Percentiles rank a stretch among this genome's conserved stretches.
These are phyloP conservation scores for Oscheius onirici DNA, from an alignment of 2,888 invertebrate genomes.

Conservation along the genomic window DNA sequence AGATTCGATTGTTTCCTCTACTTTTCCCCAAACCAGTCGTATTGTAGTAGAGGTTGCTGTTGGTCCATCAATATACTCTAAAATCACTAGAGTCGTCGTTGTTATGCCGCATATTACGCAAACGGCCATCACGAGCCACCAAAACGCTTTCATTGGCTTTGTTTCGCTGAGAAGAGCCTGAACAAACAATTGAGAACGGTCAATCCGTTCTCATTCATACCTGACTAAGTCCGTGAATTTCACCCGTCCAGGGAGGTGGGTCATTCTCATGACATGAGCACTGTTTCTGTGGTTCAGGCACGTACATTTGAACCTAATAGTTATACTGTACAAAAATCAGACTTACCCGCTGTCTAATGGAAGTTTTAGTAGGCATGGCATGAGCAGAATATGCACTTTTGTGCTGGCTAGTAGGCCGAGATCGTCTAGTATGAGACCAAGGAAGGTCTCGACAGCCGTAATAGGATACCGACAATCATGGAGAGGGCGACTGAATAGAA, in stretches of 20 bases:
- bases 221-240: conserved; percentile 67
- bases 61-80: conserved; percentile 65
- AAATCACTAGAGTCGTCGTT: conserved; percentile 58
- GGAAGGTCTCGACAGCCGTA: conserved; percentile 25
- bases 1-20: conserved; percentile 12
- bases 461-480: conserved; percentile 20
- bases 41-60: conserved; percentile 69
- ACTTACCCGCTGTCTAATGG: conserved; percentile 14
- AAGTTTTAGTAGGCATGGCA: conserved; percentile 24
- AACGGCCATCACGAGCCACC: conserved; percentile 66
- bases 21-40: conserved; percentile 45
- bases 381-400: neutral
- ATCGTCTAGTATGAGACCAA: conserved; percentile 8
- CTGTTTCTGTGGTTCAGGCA: conserved; percentile 50
- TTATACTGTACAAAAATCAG: neutral
- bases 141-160: conserved; percentile 52
- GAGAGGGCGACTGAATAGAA: conserved; percentile 29
- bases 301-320: conserved; percentile 44
- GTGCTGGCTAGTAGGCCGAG: neutral
- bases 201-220: conserved; percentile 32
- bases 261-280: conserved; percentile 64
- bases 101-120: conserved; percentile 59
- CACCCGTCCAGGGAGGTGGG: conserved; percentile 69
- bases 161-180: conserved; percentile 57
- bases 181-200: conserved; percentile 19